A percentile compares a stretch with the other conserved stretches of the same genome.
Conservation (phyloP, 2,888 invertebrate species). For the Gisinianus flammeolus region DNA sequence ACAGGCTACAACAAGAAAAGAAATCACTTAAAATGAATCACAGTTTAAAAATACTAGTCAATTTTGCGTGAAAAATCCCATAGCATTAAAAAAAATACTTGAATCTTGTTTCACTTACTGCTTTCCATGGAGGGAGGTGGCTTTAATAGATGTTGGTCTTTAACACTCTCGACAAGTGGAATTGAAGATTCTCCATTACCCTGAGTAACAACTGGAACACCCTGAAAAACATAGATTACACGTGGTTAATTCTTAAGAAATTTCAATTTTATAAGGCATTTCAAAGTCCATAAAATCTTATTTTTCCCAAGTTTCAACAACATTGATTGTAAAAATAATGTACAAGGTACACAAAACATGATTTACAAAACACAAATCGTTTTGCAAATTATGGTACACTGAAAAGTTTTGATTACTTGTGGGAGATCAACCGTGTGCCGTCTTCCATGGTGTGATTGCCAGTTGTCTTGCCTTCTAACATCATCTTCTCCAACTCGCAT, state of each 20-base stretch:
- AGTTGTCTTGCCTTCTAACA: constrained; percentile 46
- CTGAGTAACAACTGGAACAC: constrained; percentile 53
- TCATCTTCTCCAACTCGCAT: constrained; percentile 56
- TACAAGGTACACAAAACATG: no score
- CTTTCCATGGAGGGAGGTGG: constrained; percentile 86
- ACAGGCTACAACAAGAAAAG: constrained; percentile 65
- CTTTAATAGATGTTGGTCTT: constrained; percentile 91
- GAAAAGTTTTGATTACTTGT: constrained; percentile 46
- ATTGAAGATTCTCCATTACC: constrained; percentile 49
- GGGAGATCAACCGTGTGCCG: constrained; percentile 59
- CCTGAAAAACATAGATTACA: constrained; percentile 43
- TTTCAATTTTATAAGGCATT: no score
- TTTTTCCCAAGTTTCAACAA: no score
- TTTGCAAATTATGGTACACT: neutral
- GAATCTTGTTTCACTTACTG: constrained; percentile 65
- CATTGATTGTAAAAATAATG: no score
- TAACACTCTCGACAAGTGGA: constrained; percentile 68
- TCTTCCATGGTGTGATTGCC: constrained; percentile 57
- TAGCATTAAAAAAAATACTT: neutral
- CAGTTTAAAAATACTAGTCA: neutral
- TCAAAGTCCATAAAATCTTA: no score
- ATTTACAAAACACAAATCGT: neutral
- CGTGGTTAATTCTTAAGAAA: no score
- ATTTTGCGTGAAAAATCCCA: neutral
- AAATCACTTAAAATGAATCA: constrained; percentile 17